Evolutionary conservation across 2,113 vertebrate genomes (phyloP), one percentile per base, ranked within the genome.

Genomic region (Aix galericulata): DNA sequence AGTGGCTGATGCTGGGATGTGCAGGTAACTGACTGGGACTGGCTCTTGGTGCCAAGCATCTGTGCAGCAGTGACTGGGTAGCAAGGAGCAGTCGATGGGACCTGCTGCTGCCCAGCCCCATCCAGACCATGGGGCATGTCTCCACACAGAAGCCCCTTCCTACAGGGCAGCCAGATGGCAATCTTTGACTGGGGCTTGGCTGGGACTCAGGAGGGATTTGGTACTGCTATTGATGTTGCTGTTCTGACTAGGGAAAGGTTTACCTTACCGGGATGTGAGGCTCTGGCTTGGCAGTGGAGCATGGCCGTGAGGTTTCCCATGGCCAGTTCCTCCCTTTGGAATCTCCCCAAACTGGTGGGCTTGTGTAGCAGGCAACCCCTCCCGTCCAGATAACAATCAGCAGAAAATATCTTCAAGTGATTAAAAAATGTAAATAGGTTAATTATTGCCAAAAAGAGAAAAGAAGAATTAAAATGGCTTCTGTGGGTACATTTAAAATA

Each of bases 361-460:
- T 58, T 44, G 4, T 76, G 31, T 67, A 44, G 48, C 38, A 62
- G 76, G 22, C 52, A 60, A 29, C 18, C 9, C 21, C 63, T 63
- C 68, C 31, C 17, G 8, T 22, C 50, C 8, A 44, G 22, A 53
- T 66, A 82, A 71, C 77, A 87, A 66, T 79, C 84, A 82, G 15
- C 13, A 4, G 62, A 73, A 94, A 90, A 86, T 77, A 88, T n/a
- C 86, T 88, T 89, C 52, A 91, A 94, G 78, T 55, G 84, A 86
- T 97, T 95, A 95, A 95, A 96, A 97, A 94, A 81, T 89, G 89
- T 69, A 96, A 97, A 75, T 77, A 91, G 94, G 91, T 94, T 97
- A 96, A 97, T 97, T 96, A 96, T 96, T 97, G 94, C 91, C 90
- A 78, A 87, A 97, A 97, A 81, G 95, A 92, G 58, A 82, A 89